Percentiles rank a stretch among this genome's conserved stretches.
Evolutionary conservation across 2,113 vertebrate species (phyloP).

Genomic region (Ophiodon elongatus): DNA sequence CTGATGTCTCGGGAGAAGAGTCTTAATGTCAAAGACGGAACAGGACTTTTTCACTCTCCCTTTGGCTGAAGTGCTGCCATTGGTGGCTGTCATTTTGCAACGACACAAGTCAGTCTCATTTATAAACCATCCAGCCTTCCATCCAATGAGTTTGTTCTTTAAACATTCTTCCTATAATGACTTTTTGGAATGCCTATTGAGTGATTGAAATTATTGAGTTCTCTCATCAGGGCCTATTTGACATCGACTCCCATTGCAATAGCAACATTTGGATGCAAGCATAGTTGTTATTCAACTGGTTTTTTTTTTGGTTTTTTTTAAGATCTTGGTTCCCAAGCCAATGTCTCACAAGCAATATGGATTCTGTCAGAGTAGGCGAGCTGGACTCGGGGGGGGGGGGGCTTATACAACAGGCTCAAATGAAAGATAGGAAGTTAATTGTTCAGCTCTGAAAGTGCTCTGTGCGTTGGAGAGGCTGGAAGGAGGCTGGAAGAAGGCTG

Average conservation of each 20-base stretch:
- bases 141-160: neutral
- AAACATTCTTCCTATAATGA: neutral
- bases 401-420: conserved; percentile 4
- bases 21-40: too few relatives aligned
- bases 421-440: conserved; percentile 17
- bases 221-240: neutral
- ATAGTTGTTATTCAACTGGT: neutral
- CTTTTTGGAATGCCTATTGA: neutral
- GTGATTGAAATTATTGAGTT: neutral
- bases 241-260: neutral
- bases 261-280: neutral
- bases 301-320: too few relatives aligned
- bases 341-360: neutral
- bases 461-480: neutral
- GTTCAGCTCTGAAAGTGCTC: neutral
- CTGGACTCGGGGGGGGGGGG: neutral
- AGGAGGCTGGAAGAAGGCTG: conserved; percentile 8
- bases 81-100: neutral
- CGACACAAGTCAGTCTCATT: neutral
- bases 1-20: too few relatives aligned
- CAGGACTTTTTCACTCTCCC: too few relatives aligned
- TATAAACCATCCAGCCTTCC: neutral
- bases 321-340: neutral
- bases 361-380: conserved; percentile 10
- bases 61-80: neutral